Evolutionary conservation across 2,797 vertebrate genomes (phyloP), one percentile per base, ranked within the genome.

Genomic region (Xiphophorus birchmanni): DNA sequence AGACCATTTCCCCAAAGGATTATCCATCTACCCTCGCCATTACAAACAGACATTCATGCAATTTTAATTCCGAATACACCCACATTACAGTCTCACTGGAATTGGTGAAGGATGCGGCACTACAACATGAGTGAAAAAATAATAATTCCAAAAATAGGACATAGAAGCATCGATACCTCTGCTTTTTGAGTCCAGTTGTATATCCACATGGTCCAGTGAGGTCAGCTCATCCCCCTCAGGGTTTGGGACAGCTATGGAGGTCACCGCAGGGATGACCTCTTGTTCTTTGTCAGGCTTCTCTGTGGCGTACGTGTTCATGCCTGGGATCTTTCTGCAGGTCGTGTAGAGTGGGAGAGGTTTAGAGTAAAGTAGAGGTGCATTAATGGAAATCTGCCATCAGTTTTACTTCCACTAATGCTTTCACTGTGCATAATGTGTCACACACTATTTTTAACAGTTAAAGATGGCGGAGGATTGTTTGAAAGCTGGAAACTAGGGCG

Each of bases 221-320:
- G 92, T 94, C 89, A 90, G 52, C 73, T 90, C 86, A 73, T 93
- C 92, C 29, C 90, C 94, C 90, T 94, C 90, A 32, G 93, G 92
- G 77, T 92, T 91, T 56, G 91, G 88, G 86, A 91, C 84, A 21
- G 89, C 91, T 75, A 95, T 91, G 78, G 95, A 95, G 90, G 93
- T 92, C 89, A 95, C 94, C 0, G 94, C 88, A 0, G 95, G 93
- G 71, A 95, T 94, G 84, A 95, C 95, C 91, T 95, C 94, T 89
- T 94, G 93, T 91, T 95, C 93, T 91, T 95, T 95, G 81, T 95
- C 94, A 5, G 94, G 87, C 89, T 94, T 93, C 90, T 95, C 93
- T 10, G 78, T 85, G 60, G 93, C 91, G 86, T 94, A 95, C 15
- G 91, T 94, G 87, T 93, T 92, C 87, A 94, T 92, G 86, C 92